Conservation (phyloP, 2,113 vertebrate species). For the Pica pica region DNA sequence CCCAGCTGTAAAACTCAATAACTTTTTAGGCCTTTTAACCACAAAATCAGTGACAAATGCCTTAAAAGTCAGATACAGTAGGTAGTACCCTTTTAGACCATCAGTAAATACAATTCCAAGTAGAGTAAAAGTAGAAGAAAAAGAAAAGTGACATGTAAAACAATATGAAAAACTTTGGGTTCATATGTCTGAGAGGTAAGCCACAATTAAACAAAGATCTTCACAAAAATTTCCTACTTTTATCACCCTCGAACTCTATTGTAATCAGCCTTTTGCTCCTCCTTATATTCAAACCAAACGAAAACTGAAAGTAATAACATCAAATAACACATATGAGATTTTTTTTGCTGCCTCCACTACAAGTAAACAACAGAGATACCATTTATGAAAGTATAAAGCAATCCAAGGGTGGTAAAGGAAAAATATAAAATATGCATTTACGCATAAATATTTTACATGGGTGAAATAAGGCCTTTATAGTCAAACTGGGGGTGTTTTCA, state of each 20-base stretch:
- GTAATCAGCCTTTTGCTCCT: background rate
- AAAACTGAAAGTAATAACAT: slow-evolving; percentile 2
- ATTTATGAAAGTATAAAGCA: slow-evolving; percentile 50
- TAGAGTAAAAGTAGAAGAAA: background rate
- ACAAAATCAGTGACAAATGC: background rate
- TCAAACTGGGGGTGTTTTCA: slow-evolving; percentile 54
- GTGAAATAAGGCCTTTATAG: slow-evolving; percentile 60
- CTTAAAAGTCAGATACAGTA: background rate
- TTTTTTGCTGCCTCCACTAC: slow-evolving; percentile 16
- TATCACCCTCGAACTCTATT: background rate
- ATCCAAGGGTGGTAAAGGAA: slow-evolving; percentile 35
- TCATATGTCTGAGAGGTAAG: background rate
- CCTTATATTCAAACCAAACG: background rate
- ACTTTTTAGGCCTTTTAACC: background rate
- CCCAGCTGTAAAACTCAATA: background rate
- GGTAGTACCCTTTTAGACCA: background rate
- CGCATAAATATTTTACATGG: slow-evolving; percentile 59
- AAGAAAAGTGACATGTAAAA: background rate
- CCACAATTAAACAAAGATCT: background rate
- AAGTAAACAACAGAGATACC: slow-evolving; percentile 38
- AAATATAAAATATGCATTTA: slow-evolving; percentile 66
- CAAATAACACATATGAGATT: background rate
- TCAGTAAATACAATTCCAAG: background rate
- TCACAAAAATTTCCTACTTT: background rate
- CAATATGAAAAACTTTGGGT: background rate